Percentiles rank a stretch among this genome's conserved stretches.
Conservation (phyloP, 1,140 invertebrate genomes). For the Dolichoris vasculosae region DNA sequence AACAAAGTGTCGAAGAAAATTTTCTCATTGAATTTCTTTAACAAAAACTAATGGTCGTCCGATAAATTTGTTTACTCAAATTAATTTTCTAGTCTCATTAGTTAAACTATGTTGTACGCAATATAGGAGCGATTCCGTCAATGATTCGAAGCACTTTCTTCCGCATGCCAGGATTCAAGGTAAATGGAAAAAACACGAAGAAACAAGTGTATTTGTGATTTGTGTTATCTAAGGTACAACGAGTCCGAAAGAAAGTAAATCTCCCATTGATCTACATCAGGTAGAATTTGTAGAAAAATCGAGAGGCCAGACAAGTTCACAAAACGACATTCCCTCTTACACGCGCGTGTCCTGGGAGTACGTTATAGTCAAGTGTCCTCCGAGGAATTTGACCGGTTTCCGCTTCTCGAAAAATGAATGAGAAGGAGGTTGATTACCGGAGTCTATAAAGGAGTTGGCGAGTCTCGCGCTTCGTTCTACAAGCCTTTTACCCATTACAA, state of each 20-base stretch:
- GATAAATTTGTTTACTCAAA: background rate
- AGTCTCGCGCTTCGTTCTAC: background rate
- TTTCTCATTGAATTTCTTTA: too few relatives aligned
- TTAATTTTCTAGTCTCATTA: background rate
- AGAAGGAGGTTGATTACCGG: slow-evolving; percentile 41
- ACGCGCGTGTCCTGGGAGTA: background rate
- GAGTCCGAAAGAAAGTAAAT: background rate
- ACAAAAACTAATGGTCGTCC: too few relatives aligned
- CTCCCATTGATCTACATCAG: slow-evolving; percentile 7
- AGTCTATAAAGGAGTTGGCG: slow-evolving; percentile 29
- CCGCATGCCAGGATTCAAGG: background rate
- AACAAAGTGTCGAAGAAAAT: too few relatives aligned
- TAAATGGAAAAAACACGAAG: too few relatives aligned
- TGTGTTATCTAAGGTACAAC: background rate
- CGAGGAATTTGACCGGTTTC: slow-evolving; percentile 48
- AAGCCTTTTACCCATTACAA: slow-evolving; percentile 35
- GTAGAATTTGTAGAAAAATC: background rate
- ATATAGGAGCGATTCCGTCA: background rate
- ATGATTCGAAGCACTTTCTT: background rate
- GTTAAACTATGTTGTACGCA: background rate
- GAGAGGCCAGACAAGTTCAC: background rate
- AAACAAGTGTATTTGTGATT: slow-evolving; percentile 5
- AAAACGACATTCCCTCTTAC: background rate
- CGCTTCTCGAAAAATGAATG: slow-evolving; percentile 49
- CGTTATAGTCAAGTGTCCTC: slow-evolving; percentile 27